These are phyloP conservation scores for Conger conger DNA, from an alignment of 2,113 vertebrate genomes.

Conservation along the genomic window DNA sequence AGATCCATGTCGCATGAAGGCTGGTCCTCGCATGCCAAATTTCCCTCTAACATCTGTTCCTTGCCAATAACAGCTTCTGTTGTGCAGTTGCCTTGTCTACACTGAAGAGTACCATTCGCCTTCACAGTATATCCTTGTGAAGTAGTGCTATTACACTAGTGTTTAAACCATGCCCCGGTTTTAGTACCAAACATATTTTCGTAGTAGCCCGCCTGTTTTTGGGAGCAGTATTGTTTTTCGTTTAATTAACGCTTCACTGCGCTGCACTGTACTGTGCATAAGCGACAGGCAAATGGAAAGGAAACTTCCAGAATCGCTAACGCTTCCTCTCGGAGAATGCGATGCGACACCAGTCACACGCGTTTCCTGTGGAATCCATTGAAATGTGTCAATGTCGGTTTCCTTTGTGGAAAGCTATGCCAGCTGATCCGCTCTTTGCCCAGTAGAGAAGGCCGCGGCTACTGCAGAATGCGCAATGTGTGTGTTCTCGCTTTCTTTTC, in stretches of 20 bases:
- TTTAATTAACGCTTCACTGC: not conserved
- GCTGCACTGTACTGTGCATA: not conserved
- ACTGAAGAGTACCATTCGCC: slow-evolving; percentile 60
- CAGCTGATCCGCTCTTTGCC: slow-evolving; percentile 23
- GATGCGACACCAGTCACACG: not conserved
- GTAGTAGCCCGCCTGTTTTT: not conserved
- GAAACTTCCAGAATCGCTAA: not conserved
- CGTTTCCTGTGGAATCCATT: not conserved
- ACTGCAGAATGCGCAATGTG: too few species aligned
- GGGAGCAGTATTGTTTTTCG: not conserved
- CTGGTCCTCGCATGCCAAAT: slow-evolving; percentile 68
- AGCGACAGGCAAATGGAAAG: not conserved
- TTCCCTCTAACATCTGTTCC: slow-evolving; percentile 73
- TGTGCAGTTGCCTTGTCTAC: slow-evolving; percentile 57
- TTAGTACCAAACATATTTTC: not conserved
- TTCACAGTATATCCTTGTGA: slow-evolving; percentile 49
- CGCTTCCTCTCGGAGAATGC: not conserved
- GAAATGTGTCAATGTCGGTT: slow-evolving; percentile 35
- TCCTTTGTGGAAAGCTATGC: slow-evolving; percentile 51
- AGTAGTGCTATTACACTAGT: slow-evolving; percentile 46
- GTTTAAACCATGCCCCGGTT: slow-evolving; percentile 16
- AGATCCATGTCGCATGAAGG: slow-evolving; percentile 68
- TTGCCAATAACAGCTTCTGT: slow-evolving; percentile 75
- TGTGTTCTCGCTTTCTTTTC: slow-evolving; percentile 34
- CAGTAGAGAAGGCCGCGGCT: not conserved